Percentiles rank a stretch among this genome's conserved stretches.
Conservation (phyloP, 2,113 vertebrate genomes). For the Bolborhynchus lineola region DNA sequence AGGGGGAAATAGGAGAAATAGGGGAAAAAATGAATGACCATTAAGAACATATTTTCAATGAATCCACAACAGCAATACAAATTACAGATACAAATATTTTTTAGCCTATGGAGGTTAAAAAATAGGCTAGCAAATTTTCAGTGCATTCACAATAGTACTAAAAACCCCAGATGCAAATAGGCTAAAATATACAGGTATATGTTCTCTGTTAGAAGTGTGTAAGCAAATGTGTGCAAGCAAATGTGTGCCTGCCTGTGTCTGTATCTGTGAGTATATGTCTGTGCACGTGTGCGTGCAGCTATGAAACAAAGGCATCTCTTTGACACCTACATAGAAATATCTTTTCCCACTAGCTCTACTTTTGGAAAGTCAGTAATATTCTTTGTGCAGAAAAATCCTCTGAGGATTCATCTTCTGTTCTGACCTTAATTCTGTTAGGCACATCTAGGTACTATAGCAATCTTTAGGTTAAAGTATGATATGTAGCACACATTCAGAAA, state of each 20-base stretch:
- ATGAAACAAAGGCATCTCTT: not conserved
- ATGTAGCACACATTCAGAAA: not conserved
- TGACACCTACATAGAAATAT: not conserved
- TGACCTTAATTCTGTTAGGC: conserved; percentile 35
- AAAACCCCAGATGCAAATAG: not conserved
- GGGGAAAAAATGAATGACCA: not conserved
- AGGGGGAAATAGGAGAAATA: not conserved
- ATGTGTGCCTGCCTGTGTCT: not conserved
- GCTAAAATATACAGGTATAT: not conserved
- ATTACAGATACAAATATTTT: not conserved
- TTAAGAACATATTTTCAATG: not conserved
- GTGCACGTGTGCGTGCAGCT: not conserved
- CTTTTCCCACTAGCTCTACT: not conserved
- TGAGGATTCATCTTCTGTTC: not conserved
- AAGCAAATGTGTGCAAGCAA: not conserved
- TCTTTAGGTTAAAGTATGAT: not conserved
- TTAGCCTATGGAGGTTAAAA: not conserved
- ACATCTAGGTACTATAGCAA: not conserved
- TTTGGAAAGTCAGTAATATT: not conserved
- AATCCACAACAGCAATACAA: not conserved
- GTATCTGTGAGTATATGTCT: not conserved
- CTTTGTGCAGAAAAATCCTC: not conserved
- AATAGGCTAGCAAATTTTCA: not conserved
- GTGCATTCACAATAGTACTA: not conserved
- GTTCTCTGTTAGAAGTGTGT: not conserved